Evolutionary conservation across 2,888 invertebrate genomes (phyloP).

Genomic region (Subacronicta megacephala): DNA sequence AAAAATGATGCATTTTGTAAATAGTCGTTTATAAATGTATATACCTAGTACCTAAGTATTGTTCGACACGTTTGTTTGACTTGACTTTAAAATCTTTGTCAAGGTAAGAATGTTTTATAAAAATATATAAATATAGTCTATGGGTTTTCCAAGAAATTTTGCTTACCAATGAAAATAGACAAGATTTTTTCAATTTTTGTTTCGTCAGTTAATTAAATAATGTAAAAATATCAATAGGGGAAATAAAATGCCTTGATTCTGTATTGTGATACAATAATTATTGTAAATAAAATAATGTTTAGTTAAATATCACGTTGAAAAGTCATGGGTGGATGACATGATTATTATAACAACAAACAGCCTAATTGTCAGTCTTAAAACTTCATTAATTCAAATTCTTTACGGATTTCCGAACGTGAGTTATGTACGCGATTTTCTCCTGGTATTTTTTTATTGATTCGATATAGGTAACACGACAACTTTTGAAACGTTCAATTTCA

Average conservation of each 20-base stretch:
- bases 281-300: slow-evolving; percentile 66
- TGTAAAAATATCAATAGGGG: not conserved
- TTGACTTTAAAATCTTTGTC: slow-evolving; percentile 21
- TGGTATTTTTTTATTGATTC: not conserved
- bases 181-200: not conserved
- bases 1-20: slow-evolving; percentile 67
- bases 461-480: no score
- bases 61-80: slow-evolving; percentile 37
- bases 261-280: slow-evolving; percentile 76
- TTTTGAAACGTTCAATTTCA: not conserved
- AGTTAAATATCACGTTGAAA: slow-evolving; percentile 50
- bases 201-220: not conserved
- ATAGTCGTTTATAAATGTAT: slow-evolving; percentile 57
- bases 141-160: not conserved
- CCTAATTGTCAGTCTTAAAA: no score
- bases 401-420: not conserved
- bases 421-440: not conserved
- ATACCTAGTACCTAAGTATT: slow-evolving; percentile 30
- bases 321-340: no score
- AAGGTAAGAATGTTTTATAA: slow-evolving; percentile 28
- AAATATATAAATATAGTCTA: not conserved
- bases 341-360: no score
- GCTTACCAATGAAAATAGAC: no score
- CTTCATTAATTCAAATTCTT: no score
- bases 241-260: slow-evolving; percentile 73